Conservation (phyloP, 2,888 invertebrate species). For the Epiblema foenella region DNA sequence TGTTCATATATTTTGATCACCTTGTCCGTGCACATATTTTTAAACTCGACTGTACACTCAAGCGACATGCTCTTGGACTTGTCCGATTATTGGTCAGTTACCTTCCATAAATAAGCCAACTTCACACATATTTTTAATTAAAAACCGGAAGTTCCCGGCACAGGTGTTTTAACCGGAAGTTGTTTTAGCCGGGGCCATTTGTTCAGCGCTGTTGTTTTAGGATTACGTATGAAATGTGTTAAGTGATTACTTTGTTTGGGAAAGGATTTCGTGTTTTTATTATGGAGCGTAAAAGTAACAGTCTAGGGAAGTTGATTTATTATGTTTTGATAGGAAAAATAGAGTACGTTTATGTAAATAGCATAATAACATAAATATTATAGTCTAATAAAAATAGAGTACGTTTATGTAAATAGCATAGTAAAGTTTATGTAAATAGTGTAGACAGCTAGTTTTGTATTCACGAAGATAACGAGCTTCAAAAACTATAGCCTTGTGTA, state of each 20-base stretch:
- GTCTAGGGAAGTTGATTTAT: background rate
- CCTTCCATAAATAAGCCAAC: conserved; percentile 20
- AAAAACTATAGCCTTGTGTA: too few relatives aligned
- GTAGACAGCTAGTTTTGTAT: too few relatives aligned
- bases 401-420: too few relatives aligned
- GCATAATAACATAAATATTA: background rate
- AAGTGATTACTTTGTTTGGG: conserved; percentile 19
- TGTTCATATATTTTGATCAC: too few relatives aligned
- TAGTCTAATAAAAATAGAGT: too few relatives aligned
- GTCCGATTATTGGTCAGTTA: too few relatives aligned
- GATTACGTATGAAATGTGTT: conserved; percentile 22
- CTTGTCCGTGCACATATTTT: background rate
- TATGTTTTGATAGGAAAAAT: conserved; percentile 7
- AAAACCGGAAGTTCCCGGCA: conserved; percentile 17
- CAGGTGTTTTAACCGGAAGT: conserved; percentile 26
- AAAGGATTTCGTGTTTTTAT: conserved; percentile 9
- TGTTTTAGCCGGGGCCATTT: conserved; percentile 10
- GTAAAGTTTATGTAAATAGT: too few relatives aligned
- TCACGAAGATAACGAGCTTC: too few relatives aligned
- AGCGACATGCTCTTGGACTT: too few relatives aligned
- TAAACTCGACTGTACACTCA: too few relatives aligned
- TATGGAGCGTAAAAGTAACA: background rate
- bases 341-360: background rate
- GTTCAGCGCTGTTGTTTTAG: conserved; percentile 16
- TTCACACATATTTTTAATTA: conserved; percentile 26